Evolutionary conservation across 2,888 invertebrate genomes (phyloP).

Genomic region (Caenorhabditis wallacei): DNA sequence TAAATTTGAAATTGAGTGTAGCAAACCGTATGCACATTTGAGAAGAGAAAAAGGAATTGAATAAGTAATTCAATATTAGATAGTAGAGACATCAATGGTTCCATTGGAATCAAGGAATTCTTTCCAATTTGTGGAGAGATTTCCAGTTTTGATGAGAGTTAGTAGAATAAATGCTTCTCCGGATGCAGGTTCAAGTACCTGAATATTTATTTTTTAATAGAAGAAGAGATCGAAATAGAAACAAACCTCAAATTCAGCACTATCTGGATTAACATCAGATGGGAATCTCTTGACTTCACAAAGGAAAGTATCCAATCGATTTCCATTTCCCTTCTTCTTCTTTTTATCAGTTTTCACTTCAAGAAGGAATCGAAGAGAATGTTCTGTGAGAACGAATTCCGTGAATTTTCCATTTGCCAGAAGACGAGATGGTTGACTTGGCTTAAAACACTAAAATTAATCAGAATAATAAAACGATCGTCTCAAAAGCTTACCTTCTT

Average conservation of each 20-base stretch:
- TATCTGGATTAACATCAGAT: constrained; percentile 80
- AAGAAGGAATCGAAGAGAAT: constrained; percentile 75
- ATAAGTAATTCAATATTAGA: constrained; percentile 39
- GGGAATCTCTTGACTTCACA: constrained; percentile 81
- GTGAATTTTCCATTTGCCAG: constrained; percentile 81
- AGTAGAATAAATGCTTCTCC: constrained; percentile 80
- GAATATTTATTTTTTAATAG: constrained; percentile 39
- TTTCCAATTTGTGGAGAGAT: constrained; percentile 81
- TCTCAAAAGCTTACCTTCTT: constrained; percentile 71
- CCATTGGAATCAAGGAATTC: constrained; percentile 80
- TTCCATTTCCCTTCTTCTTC: constrained; percentile 78
- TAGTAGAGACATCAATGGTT: constrained; percentile 75
- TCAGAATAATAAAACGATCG: background rate
- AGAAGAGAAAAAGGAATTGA: constrained; percentile 22
- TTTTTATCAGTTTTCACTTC: constrained; percentile 78
- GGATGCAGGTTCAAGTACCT: constrained; percentile 80
- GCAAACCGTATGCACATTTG: constrained; percentile 58
- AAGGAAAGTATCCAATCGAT: constrained; percentile 75
- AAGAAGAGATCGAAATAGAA: constrained; percentile 1
- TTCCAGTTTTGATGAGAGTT: constrained; percentile 80
- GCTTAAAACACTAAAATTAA: constrained; percentile 66
- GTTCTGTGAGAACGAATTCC: constrained; percentile 75
- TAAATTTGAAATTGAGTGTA: constrained; percentile 24
- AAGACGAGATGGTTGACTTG: constrained; percentile 80
- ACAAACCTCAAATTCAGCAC: constrained; percentile 81